Evolutionary conservation across 1,140 invertebrate species (phyloP).

Genomic region (Drosophila orena): DNA sequence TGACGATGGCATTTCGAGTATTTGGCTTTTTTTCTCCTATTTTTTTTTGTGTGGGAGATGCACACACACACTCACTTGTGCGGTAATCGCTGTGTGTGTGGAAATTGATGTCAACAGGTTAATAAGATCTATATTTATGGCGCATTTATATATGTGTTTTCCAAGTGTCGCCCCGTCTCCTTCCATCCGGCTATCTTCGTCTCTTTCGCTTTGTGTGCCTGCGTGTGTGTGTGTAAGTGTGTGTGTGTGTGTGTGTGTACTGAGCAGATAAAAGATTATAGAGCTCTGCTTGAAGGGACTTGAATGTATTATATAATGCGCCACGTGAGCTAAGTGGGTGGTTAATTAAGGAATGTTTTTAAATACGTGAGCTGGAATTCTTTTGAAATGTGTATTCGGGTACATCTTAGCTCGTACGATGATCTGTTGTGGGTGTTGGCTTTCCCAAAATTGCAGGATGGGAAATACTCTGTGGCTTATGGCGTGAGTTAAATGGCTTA

Average conservation of each 20-base stretch:
- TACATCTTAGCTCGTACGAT: constrained; percentile 6
- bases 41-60: constrained; percentile 33
- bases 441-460: not conserved
- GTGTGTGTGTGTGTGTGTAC: constrained; percentile 30
- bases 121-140: constrained; percentile 67
- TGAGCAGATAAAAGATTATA: constrained; percentile 59
- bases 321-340: constrained; percentile 41
- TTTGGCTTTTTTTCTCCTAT: constrained; percentile 39
- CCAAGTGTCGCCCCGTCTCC: constrained; percentile 10
- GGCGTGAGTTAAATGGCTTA: constrained; percentile 26
- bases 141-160: constrained; percentile 51
- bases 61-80: constrained; percentile 27
- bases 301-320: constrained; percentile 44
- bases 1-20: constrained; percentile 62
- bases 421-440: not conserved
- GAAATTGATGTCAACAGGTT: constrained; percentile 66
- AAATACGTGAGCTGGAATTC: constrained; percentile 41
- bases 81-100: constrained; percentile 49
- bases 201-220: not conserved
- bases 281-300: constrained; percentile 27
- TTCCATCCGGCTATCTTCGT: not conserved
- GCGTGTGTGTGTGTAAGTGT: constrained; percentile 27
- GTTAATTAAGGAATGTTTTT: constrained; percentile 51
- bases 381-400: constrained; percentile 21
- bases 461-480: constrained; percentile 20